Conservation (phyloP, 1,140 invertebrate genomes). For the Chelonus insularis region DNA sequence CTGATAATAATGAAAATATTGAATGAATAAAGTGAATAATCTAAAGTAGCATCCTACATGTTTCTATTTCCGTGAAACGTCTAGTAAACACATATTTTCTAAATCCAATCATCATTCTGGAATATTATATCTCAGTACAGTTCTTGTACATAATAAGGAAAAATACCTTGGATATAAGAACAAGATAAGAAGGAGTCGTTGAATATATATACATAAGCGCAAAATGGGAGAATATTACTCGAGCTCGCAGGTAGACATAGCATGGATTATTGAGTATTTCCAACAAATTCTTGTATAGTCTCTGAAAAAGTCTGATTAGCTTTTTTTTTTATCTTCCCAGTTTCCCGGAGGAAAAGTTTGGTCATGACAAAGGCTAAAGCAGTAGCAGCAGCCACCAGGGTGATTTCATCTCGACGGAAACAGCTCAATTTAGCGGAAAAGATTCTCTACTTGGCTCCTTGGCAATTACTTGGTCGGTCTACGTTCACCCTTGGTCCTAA, state of each 20-base stretch:
- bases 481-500: too few species aligned
- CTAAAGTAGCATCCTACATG: too few species aligned
- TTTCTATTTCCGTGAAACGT: too few species aligned
- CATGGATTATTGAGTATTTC: slow-evolving; percentile 42
- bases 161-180: too few species aligned
- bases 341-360: slow-evolving; percentile 11
- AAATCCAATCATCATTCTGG: too few species aligned
- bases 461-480: too few species aligned
- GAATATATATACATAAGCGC: not conserved
- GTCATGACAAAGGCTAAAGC: slow-evolving; percentile 16
- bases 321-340: slow-evolving; percentile 44
- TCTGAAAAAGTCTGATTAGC: slow-evolving; percentile 49
- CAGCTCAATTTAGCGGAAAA: slow-evolving; percentile 48
- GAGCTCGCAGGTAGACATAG: slow-evolving; percentile 17
- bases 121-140: too few species aligned
- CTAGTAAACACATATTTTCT: too few species aligned
- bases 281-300: slow-evolving; percentile 27
- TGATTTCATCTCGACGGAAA: slow-evolving; percentile 44
- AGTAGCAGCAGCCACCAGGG: slow-evolving; percentile 11
- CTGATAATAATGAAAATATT: too few species aligned
- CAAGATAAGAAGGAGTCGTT: too few species aligned
- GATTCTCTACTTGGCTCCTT: slow-evolving; percentile 38
- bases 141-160: too few species aligned
- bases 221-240: not conserved
- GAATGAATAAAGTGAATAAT: too few species aligned